These are phyloP conservation scores for Platichthys flesus DNA, from an alignment of 2,113 vertebrate genomes.

Conservation along the genomic window DNA sequence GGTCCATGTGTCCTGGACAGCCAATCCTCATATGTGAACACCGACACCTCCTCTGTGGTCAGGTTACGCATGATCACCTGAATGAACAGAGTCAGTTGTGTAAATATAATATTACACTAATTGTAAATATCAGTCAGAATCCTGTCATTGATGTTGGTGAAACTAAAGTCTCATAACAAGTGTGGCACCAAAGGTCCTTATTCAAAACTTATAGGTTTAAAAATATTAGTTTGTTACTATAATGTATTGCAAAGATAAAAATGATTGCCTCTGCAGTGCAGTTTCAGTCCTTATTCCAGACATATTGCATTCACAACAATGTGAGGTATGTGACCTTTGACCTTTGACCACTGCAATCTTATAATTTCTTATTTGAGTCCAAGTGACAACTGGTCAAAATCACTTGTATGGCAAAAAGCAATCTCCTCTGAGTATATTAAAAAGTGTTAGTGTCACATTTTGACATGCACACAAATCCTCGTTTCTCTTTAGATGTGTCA, in stretches of 20 bases:
- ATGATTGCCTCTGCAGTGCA: too few relatives aligned
- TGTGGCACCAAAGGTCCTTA: too few relatives aligned
- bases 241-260: too few relatives aligned
- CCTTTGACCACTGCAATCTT: background rate
- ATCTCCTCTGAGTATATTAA: background rate
- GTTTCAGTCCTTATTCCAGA: too few relatives aligned
- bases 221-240: too few relatives aligned
- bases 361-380: background rate
- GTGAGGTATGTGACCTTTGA: background rate
- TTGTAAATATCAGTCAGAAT: background rate
- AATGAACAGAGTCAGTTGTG: slow-evolving; percentile 13
- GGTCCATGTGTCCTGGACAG: slow-evolving; percentile 87
- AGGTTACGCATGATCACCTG: slow-evolving; percentile 90
- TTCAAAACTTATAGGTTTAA: too few relatives aligned
- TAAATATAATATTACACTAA: background rate
- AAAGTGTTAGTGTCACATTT: too few relatives aligned
- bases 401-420: too few relatives aligned
- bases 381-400: background rate
- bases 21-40: slow-evolving; percentile 93
- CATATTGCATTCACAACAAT: background rate
- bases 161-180: background rate
- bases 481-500: background rate
- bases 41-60: slow-evolving; percentile 87
- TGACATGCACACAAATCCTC: slow-evolving; percentile 8
- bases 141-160: background rate